Evolutionary conservation across 2,888 invertebrate genomes (phyloP).

Genomic region (Eristalis intricaria): DNA sequence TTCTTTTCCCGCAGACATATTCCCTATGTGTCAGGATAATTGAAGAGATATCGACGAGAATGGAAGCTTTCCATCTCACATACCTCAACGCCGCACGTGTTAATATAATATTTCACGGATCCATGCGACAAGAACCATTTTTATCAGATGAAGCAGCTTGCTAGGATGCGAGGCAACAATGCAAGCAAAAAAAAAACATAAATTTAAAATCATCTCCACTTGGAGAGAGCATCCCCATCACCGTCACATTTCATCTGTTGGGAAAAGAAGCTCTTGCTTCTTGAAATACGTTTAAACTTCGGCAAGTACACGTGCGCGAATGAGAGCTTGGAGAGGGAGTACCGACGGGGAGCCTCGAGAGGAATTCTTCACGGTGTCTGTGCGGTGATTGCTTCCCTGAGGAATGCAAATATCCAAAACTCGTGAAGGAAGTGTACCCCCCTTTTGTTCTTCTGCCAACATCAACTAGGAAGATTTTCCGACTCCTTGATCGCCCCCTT

Average conservation of each 20-base stretch:
- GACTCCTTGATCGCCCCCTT: neutral
- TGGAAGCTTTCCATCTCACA: neutral
- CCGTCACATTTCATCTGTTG: neutral
- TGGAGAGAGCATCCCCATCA: neutral
- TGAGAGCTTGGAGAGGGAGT: neutral
- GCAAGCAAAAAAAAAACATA: neutral
- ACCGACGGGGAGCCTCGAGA: neutral
- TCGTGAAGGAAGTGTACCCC: neutral
- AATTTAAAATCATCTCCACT: constrained; percentile 13
- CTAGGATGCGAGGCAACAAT: neutral
- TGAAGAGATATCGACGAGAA: neutral
- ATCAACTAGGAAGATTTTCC: neutral
- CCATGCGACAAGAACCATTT: neutral
- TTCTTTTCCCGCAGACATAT: neutral
- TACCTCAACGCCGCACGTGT: neutral
- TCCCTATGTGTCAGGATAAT: neutral
- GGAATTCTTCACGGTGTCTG: neutral
- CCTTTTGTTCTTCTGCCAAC: neutral
- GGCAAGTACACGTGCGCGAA: neutral
- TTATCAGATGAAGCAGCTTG: neutral
- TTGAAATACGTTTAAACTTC: neutral
- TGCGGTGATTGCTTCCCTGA: neutral
- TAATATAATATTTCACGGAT: neutral
- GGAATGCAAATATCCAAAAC: constrained; percentile 1
- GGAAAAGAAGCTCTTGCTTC: constrained; percentile 6